Conservation (phyloP, 1,140 invertebrate genomes). For the silkworm (Bombyx mori) region ASM3026992v2 NC_085108.1:1841001-1841500, state of each 20-base stretch:
- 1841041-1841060: slow-evolving; percentile 13
- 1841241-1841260: too few species aligned
- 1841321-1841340: not conserved
- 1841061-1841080: not conserved
- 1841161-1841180: not conserved
- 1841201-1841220: not conserved
- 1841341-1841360: slow-evolving; percentile 2
- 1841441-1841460: slow-evolving; percentile 2
- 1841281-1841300: not conserved
- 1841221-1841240: slow-evolving; percentile 1
- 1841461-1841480: not conserved
- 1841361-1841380: not conserved
- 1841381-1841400: slow-evolving; percentile 3
- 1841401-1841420: slow-evolving; percentile 5
- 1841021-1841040: not conserved
- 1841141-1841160: not conserved
- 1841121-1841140: slow-evolving; percentile 11
- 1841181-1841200: not conserved
- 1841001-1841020: not conserved
- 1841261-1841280: too few species aligned
- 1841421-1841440: slow-evolving; percentile 3
- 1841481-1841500: not conserved
- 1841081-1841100: slow-evolving; percentile 7
- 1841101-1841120: not conserved
- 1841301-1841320: slow-evolving; percentile 1